Percentiles rank a stretch among this genome's conserved stretches.
Evolutionary conservation across 2,797 vertebrate species (phyloP).

Genomic region (Mionectes olivaceus): DNA sequence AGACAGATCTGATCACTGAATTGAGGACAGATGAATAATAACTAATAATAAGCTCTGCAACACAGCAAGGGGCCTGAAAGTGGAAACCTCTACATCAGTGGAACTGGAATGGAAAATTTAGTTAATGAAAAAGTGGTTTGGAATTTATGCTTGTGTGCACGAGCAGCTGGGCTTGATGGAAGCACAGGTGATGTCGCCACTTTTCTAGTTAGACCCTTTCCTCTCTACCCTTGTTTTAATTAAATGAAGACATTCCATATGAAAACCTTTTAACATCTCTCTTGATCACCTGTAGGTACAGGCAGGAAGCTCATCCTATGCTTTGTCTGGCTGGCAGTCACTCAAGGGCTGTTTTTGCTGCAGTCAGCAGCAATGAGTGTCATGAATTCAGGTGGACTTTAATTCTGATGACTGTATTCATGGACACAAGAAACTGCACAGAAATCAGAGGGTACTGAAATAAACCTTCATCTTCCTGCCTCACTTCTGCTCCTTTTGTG

Average conservation of each 20-base stretch:
- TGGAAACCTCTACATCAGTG: neutral
- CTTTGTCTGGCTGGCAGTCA: neutral
- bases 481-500: fast-evolving
- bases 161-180: neutral
- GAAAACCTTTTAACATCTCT: neutral
- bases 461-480: neutral
- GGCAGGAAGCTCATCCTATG: neutral
- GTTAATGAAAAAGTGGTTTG: neutral
- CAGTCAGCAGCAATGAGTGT: neutral
- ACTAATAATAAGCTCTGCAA: conserved; percentile 37
- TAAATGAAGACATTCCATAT: neutral
- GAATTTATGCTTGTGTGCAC: neutral
- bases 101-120: neutral
- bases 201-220: neutral
- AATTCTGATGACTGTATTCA: neutral
- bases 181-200: neutral
- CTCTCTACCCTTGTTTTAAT: conserved; percentile 6
- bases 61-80: conserved; percentile 9
- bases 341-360: neutral
- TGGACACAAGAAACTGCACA: neutral
- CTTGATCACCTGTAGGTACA: fast-evolving
- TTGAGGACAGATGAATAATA: conserved; percentile 47
- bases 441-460: neutral
- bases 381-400: neutral
- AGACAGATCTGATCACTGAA: neutral